Percentiles rank a stretch among this genome's conserved stretches.
These are phyloP conservation scores for Drosophila parthenogenetica DNA, from an alignment of 2,888 invertebrate genomes.

Conservation along the genomic window DNA sequence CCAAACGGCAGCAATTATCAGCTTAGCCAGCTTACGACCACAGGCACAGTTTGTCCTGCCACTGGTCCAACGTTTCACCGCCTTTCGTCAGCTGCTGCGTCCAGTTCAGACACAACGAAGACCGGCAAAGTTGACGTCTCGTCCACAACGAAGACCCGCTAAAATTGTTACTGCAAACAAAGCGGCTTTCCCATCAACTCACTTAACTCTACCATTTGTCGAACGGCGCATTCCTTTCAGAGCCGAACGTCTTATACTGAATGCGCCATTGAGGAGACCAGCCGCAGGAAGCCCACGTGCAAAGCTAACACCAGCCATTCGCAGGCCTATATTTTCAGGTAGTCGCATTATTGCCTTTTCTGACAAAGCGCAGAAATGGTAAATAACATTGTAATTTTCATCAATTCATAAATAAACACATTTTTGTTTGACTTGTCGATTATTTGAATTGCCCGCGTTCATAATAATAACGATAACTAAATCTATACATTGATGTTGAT, in stretches of 20 bases:
- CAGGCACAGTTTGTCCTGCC: constrained; percentile 72
- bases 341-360: constrained; percentile 64
- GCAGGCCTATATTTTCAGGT: constrained; percentile 47
- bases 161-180: constrained; percentile 49
- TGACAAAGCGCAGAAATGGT: constrained; percentile 60
- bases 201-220: constrained; percentile 61
- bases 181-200: constrained; percentile 52
- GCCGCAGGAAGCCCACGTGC: constrained; percentile 33
- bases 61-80: constrained; percentile 63
- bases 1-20: constrained; percentile 68
- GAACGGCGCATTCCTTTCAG: constrained; percentile 65
- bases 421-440: background rate
- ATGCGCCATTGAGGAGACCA: constrained; percentile 54
- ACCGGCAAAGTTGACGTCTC: constrained; percentile 57
- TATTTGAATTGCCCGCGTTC: background rate
- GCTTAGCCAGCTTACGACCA: constrained; percentile 61
- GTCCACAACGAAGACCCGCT: constrained; percentile 50
- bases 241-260: constrained; percentile 56
- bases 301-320: constrained; percentile 56
- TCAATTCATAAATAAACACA: constrained; percentile 24
- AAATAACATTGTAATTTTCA: constrained; percentile 32
- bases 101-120: constrained; percentile 50
- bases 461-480: background rate
- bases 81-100: constrained; percentile 68
- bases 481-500: background rate